Base-by-base conservation (phyloP, 2,113 vertebrate species). In the Centropus unirufus region DNA sequence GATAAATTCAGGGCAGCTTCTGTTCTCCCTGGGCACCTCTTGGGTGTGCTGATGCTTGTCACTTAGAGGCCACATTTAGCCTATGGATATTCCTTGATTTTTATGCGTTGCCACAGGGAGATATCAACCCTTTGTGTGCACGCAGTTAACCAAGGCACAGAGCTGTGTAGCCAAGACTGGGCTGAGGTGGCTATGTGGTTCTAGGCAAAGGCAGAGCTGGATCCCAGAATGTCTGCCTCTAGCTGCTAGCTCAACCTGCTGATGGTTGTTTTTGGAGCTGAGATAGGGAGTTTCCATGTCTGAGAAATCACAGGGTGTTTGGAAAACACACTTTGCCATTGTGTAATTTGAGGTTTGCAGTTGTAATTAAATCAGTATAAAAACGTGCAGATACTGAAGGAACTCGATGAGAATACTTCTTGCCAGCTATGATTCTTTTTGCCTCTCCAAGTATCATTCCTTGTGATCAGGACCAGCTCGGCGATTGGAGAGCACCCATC, bases 241-340 rank as follows among this genome's bases (percentile, higher is more conserved):
- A 51, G 15, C 22, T 67, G 49, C 44, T 75, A 32, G 3, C 16
- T n/a, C 23, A 49, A 1, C 22, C 44, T 89, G n/a, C 63, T 61
- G 59, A 26, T 29, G 40, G 8, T 42, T 80, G 36, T n/a, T 29
- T 67, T 36, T 54, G 77, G 81, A 86, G 21, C 51, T 1, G 13
- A 13, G n/a, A 34, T 8, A 12, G 8, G 8, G 3, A 1, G 0
- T 46, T 14, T 11, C 12, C 5, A 3, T 32, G 75, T 63, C 58
- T 44, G 42, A 66, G 77, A 54, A 72, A 85, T 17, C 13, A 32
- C 7, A 30, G 54, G 12, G 9, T 64, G 5, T 27, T 81, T 82
- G 51, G 47, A 69, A 92, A 93, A 78, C 1, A 1, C 2, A 2
- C 46, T 73, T 40, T 32, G 20, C 27, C 3, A 5, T 32, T 61